phyloP scores from a whole-genome alignment of 2,797 vertebrate species.

The Naso thynnoides region DNA sequence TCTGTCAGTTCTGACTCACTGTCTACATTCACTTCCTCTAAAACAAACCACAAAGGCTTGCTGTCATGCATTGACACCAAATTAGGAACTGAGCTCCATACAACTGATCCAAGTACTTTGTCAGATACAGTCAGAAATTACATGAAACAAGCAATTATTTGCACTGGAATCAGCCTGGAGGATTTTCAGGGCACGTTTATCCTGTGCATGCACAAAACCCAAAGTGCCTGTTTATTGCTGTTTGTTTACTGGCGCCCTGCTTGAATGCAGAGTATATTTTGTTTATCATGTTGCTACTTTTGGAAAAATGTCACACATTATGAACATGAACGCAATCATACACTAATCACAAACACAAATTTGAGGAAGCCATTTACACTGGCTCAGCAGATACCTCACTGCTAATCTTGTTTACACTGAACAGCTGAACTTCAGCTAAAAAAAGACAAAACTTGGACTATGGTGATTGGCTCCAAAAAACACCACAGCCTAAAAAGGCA shows the following conservation, averaged over 20 bases:
- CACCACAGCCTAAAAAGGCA: constrained; percentile 27
- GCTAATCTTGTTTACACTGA: constrained; percentile 56
- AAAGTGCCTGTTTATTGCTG: constrained; percentile 38
- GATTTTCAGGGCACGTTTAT: constrained; percentile 42
- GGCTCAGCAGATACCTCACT: constrained; percentile 39
- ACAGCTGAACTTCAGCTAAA: constrained; percentile 46
- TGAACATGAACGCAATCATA: constrained; percentile 41
- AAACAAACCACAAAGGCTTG: constrained; percentile 62
- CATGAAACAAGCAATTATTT: constrained; percentile 47
- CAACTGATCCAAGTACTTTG: constrained; percentile 42
- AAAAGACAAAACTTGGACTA: constrained; percentile 37
- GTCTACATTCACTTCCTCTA: constrained; percentile 65
- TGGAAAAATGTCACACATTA: constrained; percentile 30
- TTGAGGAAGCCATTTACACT: constrained; percentile 41
- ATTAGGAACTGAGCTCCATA: constrained; percentile 54
- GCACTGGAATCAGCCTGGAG: constrained; percentile 14
- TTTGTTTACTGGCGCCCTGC: constrained; percentile 49
- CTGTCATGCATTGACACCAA: constrained; percentile 63
- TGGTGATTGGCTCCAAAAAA: constrained; percentile 56
- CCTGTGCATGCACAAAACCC: constrained; percentile 29
- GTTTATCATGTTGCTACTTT: constrained; percentile 38
- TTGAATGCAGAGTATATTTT: constrained; percentile 52
- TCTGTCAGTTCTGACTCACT: constrained; percentile 68
- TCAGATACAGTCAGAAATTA: constrained; percentile 54
- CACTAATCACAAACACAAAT: constrained; percentile 50